Percentiles rank a stretch among this genome's conserved stretches.
Conservation (phyloP, 2,113 vertebrate species). For the Salvelinus sp. region DNA sequence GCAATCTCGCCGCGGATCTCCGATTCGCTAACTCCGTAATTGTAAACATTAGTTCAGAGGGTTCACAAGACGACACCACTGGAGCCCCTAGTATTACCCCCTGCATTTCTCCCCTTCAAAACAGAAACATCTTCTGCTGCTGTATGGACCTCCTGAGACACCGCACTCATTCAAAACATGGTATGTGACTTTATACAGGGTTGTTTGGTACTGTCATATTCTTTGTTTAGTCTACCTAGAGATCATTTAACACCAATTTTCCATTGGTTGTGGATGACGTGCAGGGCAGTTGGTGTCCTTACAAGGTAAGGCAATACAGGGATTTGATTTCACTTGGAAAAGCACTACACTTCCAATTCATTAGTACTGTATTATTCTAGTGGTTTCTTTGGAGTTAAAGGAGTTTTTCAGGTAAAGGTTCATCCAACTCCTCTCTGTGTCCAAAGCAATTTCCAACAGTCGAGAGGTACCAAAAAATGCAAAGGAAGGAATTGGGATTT, state of each 20-base stretch:
- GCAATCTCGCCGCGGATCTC: conserved; percentile 47
- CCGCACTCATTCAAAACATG: neutral
- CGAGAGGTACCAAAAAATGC: neutral
- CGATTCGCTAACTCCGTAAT: conserved; percentile 54
- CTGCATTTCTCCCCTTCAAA: conserved; percentile 1
- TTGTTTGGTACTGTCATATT: neutral
- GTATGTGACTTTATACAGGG: neutral
- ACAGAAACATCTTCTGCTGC: neutral
- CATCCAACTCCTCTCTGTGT: neutral
- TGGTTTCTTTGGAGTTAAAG: neutral
- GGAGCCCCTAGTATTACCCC: conserved; percentile 26
- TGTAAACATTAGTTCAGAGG: conserved; percentile 56
- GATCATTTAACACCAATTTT: conserved; percentile 5
- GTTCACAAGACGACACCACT: conserved; percentile 46
- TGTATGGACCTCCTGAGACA: neutral
- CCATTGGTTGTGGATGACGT: neutral
- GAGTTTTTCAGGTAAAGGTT: neutral
- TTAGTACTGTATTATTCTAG: conserved; percentile 4
- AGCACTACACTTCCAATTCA: no score
- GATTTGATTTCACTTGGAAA: no score
- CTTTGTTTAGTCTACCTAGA: neutral
- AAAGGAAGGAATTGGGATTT: neutral
- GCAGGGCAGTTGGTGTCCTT: no score
- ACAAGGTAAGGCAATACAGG: no score
- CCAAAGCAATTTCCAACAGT: neutral